Percentiles rank a stretch among this genome's conserved stretches.
Evolutionary conservation across 2,113 vertebrate genomes (phyloP).

Genomic region (Micronycteris hirsuta): DNA sequence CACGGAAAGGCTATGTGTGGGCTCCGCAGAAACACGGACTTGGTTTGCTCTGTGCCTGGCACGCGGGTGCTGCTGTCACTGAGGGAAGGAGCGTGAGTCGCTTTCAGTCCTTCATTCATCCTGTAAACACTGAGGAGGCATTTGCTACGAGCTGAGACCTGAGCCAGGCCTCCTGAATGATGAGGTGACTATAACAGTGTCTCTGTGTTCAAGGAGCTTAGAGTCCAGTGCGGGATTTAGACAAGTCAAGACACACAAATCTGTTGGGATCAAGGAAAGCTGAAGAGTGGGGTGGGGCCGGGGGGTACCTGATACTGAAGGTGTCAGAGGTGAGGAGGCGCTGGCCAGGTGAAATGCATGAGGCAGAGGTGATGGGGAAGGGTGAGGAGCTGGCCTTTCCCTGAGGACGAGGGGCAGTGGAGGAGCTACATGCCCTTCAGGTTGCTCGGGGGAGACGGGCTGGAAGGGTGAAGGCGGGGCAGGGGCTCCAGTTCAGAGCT

Average conservation of each 20-base stretch:
- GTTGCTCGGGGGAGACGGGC: not conserved
- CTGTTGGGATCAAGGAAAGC: not conserved
- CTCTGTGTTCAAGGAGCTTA: not conserved
- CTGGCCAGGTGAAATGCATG: not conserved
- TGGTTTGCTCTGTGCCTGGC: not conserved
- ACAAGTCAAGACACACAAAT: not conserved
- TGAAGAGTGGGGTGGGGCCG: not conserved
- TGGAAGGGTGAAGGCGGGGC: not conserved
- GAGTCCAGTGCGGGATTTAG: too few species aligned
- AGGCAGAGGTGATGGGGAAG: not conserved
- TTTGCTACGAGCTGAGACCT: not conserved
- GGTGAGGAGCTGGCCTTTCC: not conserved
- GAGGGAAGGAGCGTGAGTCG: not conserved
- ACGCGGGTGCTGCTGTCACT: rapidly evolving
- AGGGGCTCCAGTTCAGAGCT: not conserved
- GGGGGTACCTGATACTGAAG: not conserved
- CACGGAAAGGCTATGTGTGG: not conserved
- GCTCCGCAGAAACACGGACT: rapidly evolving
- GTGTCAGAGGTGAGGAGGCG: not conserved
- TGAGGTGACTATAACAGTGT: not conserved
- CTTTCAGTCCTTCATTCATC: not conserved
- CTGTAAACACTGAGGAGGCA: not conserved
- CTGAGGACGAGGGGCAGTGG: too few species aligned
- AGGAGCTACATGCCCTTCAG: too few species aligned
- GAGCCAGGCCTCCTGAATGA: not conserved